Evolutionary conservation across 2,797 vertebrate species (phyloP), one percentile per base, ranked within the genome.

Genomic region (Enteromius afrohamiltoni): DNA sequence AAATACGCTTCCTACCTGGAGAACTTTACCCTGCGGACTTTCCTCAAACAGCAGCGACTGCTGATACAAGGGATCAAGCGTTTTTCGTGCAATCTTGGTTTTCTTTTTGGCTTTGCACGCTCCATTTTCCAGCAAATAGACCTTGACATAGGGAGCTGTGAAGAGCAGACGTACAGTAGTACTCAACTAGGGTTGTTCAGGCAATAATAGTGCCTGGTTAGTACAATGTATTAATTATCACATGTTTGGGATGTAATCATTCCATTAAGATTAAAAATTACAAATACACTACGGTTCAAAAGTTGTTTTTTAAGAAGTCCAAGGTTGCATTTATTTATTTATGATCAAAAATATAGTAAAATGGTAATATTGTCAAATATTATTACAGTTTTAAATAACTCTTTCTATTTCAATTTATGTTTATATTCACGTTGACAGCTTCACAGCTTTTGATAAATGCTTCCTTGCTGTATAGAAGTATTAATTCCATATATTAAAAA

Each of bases 81-180:
- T 99, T 95, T 99, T 99, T 86, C 98, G 94, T 90, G 98, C 97
- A 94, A 99, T 99, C 94, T 98, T 98, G 84, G 98, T 99, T 95
- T 99, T 99, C 95, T 99, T 99, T 95, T 99, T 99, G 93, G 98
- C 97, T 96, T 99, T 96, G 90, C 97, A 99, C 78, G 95, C 93
- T 88, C 98, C 98, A 34, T 96, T 98, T 91, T 98, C 97, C 94
- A 99, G 93, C 93, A 99, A 93, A 90, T 99, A 99, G 8, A 99
- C 98, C 93, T 99, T 99, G 86, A 99, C 98, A 42, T 99, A 99
- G 0, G 98, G 98, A 92, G 98, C 98, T 99, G 91, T 62, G 88
- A 31, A 77, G 23, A 77, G 42, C 16, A 85, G 77, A 80, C 1
- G 58, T 13, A 45, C 42, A 45, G 42, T 5, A 31, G 49, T 23